Percentiles rank a stretch among this genome's conserved stretches.
Evolutionary conservation across 2,113 vertebrate species (phyloP).

Genomic region (Serinus canaria): DNA sequence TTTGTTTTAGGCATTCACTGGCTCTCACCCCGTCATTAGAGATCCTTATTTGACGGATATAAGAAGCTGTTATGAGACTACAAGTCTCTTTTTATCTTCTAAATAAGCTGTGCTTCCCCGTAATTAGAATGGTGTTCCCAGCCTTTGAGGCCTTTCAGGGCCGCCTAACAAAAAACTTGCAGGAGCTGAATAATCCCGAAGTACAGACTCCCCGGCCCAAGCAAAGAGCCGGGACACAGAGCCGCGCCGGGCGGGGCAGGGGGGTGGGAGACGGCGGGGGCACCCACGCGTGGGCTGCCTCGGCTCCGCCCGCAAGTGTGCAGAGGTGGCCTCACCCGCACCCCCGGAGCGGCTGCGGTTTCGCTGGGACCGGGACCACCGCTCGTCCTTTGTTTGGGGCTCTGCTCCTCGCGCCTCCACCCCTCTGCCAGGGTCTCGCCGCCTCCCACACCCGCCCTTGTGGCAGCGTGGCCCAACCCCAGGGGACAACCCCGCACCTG

Average conservation of each 20-base stretch:
- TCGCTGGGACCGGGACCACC: not conserved
- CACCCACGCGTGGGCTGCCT: not conserved
- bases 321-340: not conserved
- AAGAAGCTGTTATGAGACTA: constrained; percentile 82
- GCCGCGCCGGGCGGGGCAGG: not conserved
- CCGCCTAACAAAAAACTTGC: constrained; percentile 73
- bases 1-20: constrained; percentile 94
- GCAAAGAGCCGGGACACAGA: constrained; percentile 61
- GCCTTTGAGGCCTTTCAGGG: constrained; percentile 82
- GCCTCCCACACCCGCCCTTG: not conserved
- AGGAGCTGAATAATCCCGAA: constrained; percentile 70
- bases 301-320: not conserved
- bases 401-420: not conserved
- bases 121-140: constrained; percentile 84
- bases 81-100: constrained; percentile 82
- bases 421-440: not conserved
- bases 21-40: constrained; percentile 85
- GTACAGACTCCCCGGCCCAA: constrained; percentile 63
- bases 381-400: not conserved
- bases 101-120: constrained; percentile 81
- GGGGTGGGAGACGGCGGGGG: not conserved
- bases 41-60: constrained; percentile 81
- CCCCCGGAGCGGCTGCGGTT: not conserved
- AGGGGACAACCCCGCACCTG: fast-evolving
- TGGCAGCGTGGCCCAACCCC: not conserved